Base-by-base conservation (phyloP, 2,888 invertebrate species). In the Petrolisthes manimaculis region DNA sequence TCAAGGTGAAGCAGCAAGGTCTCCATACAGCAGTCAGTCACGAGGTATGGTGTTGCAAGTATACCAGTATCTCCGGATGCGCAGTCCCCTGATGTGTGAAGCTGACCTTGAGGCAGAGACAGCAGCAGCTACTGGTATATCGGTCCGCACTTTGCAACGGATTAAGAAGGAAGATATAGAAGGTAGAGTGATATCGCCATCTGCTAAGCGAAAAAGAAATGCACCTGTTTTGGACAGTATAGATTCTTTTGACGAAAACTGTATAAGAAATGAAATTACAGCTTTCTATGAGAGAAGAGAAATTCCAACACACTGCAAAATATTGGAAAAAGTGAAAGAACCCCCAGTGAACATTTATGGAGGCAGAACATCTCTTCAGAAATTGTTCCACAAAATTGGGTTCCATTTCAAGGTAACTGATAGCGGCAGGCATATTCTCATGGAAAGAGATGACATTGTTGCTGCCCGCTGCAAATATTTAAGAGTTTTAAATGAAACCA, bases 391-490 rank as follows among this genome's bases (percentile, higher is more conserved):
- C 9, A 67, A 69, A 82, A 4, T 82, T 61, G 82, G 82, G 75
- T 82, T 18, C 55, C 81, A 75, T 75, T 74, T 75, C n/a, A n/a
- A n/a, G n/a, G n/a, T n/a, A n/a, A n/a, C n/a, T n/a, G n/a, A n/a
- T n/a, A n/a, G n/a, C n/a, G 86, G 86, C 6, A n/a, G 82, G 37
- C 61, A 61, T 21, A 82, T 86, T n/a, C 37, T 86, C 18, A 55
- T 82, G 77, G 86, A 86, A 54, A 82, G 77, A 55, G n/a, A 82
- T n/a, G 82, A 86, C 61, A 56, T 82, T 4, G 77, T 82, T 5
- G 86, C 67, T n/a, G 82, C 82, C 37, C 21, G 82, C 51, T 53
- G 37, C 14, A 86, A 55, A 55, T 80, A 80, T n/a, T 71, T 86
- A 21, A 86, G 86, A 56, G 9, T 37, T 0, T 14, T 86, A 12